Conservation (phyloP, 2,797 vertebrate genomes). For the Eleutherodactylus coqui region DNA sequence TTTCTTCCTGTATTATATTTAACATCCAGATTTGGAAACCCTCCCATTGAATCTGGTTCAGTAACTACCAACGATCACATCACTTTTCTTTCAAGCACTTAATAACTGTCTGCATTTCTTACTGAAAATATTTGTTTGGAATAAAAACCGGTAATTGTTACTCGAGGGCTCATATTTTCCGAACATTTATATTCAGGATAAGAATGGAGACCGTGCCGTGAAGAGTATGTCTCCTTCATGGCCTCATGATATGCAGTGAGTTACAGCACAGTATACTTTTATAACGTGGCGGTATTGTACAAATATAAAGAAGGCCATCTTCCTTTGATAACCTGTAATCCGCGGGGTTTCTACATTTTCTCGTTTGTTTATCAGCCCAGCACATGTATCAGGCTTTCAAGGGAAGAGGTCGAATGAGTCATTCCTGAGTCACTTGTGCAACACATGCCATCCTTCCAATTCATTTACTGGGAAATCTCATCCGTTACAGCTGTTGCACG, state of each 20-base stretch:
- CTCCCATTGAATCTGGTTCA: not conserved
- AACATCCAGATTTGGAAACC: too few relatives aligned
- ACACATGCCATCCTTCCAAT: conserved; percentile 58
- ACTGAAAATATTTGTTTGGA: not conserved
- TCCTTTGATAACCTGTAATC: conserved; percentile 34
- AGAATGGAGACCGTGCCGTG: not conserved
- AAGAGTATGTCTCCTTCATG: not conserved
- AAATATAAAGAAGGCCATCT: conserved; percentile 21
- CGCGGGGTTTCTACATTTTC: conserved; percentile 24
- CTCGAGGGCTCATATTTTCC: not conserved
- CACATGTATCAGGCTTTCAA: conserved; percentile 47
- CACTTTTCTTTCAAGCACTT: not conserved
- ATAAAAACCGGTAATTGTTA: not conserved
- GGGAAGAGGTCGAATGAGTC: conserved; percentile 45
- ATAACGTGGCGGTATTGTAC: not conserved
- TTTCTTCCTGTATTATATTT: too few relatives aligned
- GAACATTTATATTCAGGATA: not conserved
- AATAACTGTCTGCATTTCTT: not conserved
- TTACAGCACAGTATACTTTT: not conserved
- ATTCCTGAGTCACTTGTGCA: conserved; percentile 58
- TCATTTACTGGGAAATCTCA: conserved; percentile 52
- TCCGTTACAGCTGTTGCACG: conserved; percentile 32
- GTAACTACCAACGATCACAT: not conserved
- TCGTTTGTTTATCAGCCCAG: conserved; percentile 44
- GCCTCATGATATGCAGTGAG: not conserved